These are phyloP conservation scores for Macropis europaea DNA, from an alignment of 2,888 invertebrate genomes.

Conservation along the genomic window DNA sequence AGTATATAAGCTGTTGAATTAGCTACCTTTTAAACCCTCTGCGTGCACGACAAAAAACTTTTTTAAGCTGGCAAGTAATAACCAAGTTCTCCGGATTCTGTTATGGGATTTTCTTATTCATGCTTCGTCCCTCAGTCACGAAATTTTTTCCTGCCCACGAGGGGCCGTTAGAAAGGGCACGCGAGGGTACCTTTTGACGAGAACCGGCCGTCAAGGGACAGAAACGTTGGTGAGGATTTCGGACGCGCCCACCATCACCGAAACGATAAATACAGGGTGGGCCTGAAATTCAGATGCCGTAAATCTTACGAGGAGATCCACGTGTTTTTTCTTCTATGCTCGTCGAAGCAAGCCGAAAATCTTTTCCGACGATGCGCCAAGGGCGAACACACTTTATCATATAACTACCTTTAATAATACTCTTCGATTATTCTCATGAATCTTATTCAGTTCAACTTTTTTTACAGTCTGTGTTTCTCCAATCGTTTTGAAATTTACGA, in stretches of 20 bases:
- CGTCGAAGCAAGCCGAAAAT: slow-evolving; percentile 23
- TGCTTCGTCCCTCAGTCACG: neutral
- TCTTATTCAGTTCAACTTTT: neutral
- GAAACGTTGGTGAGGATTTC: slow-evolving; percentile 45
- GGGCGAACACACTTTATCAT: slow-evolving; percentile 6
- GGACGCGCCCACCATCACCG: slow-evolving; percentile 45
- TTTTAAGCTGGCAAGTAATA: too few relatives aligned
- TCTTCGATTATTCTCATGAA: slow-evolving; percentile 16
- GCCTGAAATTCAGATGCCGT: slow-evolving; percentile 66
- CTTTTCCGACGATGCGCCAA: slow-evolving; percentile 12
- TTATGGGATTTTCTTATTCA: neutral
- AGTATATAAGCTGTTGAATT: too few relatives aligned
- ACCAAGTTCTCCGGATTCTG: neutral
- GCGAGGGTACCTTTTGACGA: slow-evolving; percentile 43
- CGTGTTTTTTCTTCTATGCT: slow-evolving; percentile 47
- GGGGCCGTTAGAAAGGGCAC: slow-evolving; percentile 19
- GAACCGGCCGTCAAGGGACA: slow-evolving; percentile 41
- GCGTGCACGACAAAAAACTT: too few relatives aligned
- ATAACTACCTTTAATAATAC: neutral
- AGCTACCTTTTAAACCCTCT: too few relatives aligned
- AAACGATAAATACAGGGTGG: slow-evolving; percentile 58
- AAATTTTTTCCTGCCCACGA: neutral
- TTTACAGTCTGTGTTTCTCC: too few relatives aligned
- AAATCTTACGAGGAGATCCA: slow-evolving; percentile 60
- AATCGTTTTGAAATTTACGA: too few relatives aligned